Evolutionary conservation across 2,797 vertebrate genomes (phyloP), one percentile per base, ranked within the genome.

Genomic region (Euthynnus affinis): DNA sequence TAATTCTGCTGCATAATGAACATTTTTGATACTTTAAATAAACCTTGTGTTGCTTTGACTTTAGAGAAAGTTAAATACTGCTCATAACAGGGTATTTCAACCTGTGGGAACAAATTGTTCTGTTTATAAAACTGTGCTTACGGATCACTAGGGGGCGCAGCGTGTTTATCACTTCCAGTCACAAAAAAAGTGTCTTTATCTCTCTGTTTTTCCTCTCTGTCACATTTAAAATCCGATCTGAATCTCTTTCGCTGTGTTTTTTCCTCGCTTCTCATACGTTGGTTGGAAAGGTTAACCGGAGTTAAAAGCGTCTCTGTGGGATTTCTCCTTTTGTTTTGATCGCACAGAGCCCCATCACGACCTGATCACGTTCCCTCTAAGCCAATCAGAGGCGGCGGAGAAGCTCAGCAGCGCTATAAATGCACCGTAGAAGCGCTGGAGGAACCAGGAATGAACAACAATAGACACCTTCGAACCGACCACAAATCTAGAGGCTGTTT

Each of bases 321-420:
- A 5, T 7, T 9, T 22, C 10, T 22, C 15, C 1, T 20, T 64
- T 74, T 66, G 63, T 70, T 49, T 0, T 80, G 37, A 37, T 10
- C 37, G 25, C 25, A 18, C 3, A 14, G 48, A 25, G 55, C 82
- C 20, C n/a, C 68, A 8, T 59, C 88, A 88, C 74, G 81, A 44
- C 15, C 67, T 25, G 81, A 72, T 92, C 89, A 89, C 87, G 90
- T 90, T 87, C 29, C 12, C 2, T 1, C 1, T 51, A 56, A 57
- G 71, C 95, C 95, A 95, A 95, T 95, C 91, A 87, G 80, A 71
- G 20, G 59, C 78, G n/a, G n/a, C n/a, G 55, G 9, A 14, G 64
- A 55, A 3, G 32, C 29, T 65, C 49, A 0, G 53, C 69, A 27
- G 34, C 1, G 5, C 49, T 91, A 91, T 92, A 93, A 88, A 92